Base-by-base conservation (phyloP, 2,888 invertebrate genomes). In the Hypomecis punctinalis region DNA sequence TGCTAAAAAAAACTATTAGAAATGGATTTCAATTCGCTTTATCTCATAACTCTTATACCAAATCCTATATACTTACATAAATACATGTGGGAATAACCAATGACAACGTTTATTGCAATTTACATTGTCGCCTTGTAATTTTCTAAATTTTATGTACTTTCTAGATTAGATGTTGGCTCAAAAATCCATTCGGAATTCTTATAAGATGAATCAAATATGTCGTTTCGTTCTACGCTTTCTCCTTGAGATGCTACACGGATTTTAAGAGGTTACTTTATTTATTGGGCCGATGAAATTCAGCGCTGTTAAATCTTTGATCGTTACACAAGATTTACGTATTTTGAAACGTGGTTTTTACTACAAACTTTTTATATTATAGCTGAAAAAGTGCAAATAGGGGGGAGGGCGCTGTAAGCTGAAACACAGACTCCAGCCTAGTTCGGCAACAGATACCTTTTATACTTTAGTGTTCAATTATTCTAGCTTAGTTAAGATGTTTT, bases 51-150 rank as follows among this genome's bases (percentile, higher is more conserved):
- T 52, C 3, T 40, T 5, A 52, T 1, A 23, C 10, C 10, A 40
- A 40, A 9, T 23, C 39, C 4, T 63, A 58, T 63, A 56, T 63
- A 60, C 55, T 60, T 51, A 59, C 63, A 57, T 67, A 53, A 60
- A 58, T 37, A 55, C 59, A 49, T 7, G 37, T n/a, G 37, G 8
- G 7, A 6, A 40, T 42, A 47, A 40, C 7, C 37, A 49, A 45
- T 39, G 48, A 51, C 49, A 42, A 56, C 52, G 52, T 56, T 63
- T 59, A 54, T 53, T 39, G 8, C 54, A 51, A n/a, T 59, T 43
- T 48, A 47, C 45, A 33, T 40, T 54, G 7, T 47, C 42, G 37
- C 39, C 8, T 43, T 5, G 11, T 40, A 35, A 52, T 63, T 37
- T 36, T 54, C n/a, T 39, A 33, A 23, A 23, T 23, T 23, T 23